Base-by-base conservation (phyloP, 2,888 invertebrate species). In the Oligia fasciuncula region DNA sequence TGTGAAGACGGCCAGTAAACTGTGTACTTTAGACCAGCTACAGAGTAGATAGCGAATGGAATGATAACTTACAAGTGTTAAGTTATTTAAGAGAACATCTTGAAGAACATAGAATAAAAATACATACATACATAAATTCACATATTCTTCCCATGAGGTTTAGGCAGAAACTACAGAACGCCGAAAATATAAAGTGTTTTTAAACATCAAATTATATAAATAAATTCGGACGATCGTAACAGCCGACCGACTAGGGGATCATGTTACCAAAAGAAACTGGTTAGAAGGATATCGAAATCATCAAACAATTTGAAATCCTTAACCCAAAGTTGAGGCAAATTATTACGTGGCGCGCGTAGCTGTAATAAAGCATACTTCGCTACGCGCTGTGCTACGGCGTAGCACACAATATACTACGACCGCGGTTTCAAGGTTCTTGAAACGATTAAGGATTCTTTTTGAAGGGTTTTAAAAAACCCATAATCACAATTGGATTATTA, bases 1-100 rank as follows among this genome's bases (percentile, higher is more conserved):
- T 85, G 85, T 79, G 85, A 79, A 86, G 88, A 85, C 77, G 88
- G 77, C 85, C 79, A 85, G 85, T 87, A 86, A 86, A 86, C 88
- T 87, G 86, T 87, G 74, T 87, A 87, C 86, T 82, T 87, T 79
- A 87, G 82, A 63, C 69, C n/a, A 63, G 60, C 13, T 69, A 49
- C 14, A 23, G 85, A 84, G 14, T 73, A 65, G 0, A 1, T 4
- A 67, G 29, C 0, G 1, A 72, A 77, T 68, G 75, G 54, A 85
- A 46, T 46, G 29, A 65, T 43, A 29, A 14, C 4, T 2, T 11
- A 1, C 0, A 13, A 2, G 0, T 65, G 8, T 9, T 49, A 14
- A 40, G 6, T 19, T 2, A 9, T 29, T 13, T 54, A 13, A 5
- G 54, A 57, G 11, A 14, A 4, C 14, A 54, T 46, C 0, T 63